These are phyloP conservation scores for Prorops nasuta DNA, from an alignment of 1,140 invertebrate species.

Conservation along the genomic window DNA sequence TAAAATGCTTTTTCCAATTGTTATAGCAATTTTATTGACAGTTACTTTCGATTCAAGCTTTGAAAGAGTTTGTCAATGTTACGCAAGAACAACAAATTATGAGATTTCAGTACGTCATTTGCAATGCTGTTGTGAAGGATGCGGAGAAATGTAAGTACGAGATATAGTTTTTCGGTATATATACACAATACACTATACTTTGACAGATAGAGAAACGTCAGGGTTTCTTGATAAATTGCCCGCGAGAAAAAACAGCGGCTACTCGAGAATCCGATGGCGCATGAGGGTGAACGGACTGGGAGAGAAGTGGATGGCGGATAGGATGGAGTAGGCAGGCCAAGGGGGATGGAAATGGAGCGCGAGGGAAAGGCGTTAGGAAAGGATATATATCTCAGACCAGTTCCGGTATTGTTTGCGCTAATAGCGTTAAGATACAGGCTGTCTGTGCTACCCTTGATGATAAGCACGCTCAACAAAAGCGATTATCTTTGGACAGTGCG, in stretches of 20 bases:
- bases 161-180: not conserved
- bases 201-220: constrained; percentile 46
- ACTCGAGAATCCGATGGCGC: constrained; percentile 32
- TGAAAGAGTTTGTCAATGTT: no score
- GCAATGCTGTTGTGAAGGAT: no score
- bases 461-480: no score
- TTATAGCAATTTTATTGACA: no score
- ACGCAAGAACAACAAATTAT: no score
- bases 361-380: constrained; percentile 46
- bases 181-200: constrained; percentile 22
- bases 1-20: no score
- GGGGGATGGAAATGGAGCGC: constrained; percentile 17
- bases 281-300: constrained; percentile 9
- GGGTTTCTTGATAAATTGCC: constrained; percentile 44
- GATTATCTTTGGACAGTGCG: no score
- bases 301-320: constrained; percentile 23
- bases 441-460: not conserved
- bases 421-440: constrained; percentile 50
- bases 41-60: no score
- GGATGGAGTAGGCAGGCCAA: constrained; percentile 14
- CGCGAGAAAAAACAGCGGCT: constrained; percentile 40
- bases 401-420: constrained; percentile 55
- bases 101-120: no score
- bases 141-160: no score
- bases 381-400: constrained; percentile 50